These are phyloP conservation scores for Chelonoidis abingdonii DNA, from an alignment of 2,113 vertebrate species.

Conservation along the genomic window DNA sequence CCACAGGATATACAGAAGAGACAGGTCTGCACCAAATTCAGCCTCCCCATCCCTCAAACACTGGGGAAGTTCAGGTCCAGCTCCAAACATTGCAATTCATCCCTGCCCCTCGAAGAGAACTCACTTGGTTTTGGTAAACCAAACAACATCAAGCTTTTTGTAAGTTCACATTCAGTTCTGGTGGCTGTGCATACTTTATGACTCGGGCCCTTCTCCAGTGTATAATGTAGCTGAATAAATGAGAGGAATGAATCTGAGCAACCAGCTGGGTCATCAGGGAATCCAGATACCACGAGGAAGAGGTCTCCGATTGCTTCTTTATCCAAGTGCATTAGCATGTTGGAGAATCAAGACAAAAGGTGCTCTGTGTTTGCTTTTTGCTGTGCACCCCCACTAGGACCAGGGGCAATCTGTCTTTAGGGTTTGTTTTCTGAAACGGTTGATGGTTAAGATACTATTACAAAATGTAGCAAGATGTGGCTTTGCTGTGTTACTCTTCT, in stretches of 20 bases:
- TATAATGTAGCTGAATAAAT: neutral
- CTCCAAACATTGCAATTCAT: neutral
- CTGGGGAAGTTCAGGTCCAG: constrained; percentile 40
- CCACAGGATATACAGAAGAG: constrained; percentile 15
- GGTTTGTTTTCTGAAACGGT: neutral
- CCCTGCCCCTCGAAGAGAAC: neutral
- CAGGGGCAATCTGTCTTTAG: neutral
- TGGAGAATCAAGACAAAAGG: neutral
- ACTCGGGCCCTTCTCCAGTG: fast-evolving
- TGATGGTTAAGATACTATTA: neutral
- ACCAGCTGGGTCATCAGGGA: neutral
- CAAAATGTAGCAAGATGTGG: neutral
- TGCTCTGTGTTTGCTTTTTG: neutral
- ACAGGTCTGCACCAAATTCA: constrained; percentile 32
- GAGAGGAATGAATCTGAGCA: neutral
- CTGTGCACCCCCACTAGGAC: neutral
- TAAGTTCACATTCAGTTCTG: neutral
- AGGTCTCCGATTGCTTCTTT: neutral
- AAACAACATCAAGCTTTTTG: neutral
- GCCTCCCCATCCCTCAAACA: constrained; percentile 41
- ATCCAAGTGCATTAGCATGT: neutral
- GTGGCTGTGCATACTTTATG: neutral
- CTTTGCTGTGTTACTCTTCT: neutral
- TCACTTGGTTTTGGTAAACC: neutral
- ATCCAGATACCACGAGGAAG: neutral